Base-by-base conservation (phyloP, 1,140 invertebrate species). In the Leptopilina clavipes region DNA sequence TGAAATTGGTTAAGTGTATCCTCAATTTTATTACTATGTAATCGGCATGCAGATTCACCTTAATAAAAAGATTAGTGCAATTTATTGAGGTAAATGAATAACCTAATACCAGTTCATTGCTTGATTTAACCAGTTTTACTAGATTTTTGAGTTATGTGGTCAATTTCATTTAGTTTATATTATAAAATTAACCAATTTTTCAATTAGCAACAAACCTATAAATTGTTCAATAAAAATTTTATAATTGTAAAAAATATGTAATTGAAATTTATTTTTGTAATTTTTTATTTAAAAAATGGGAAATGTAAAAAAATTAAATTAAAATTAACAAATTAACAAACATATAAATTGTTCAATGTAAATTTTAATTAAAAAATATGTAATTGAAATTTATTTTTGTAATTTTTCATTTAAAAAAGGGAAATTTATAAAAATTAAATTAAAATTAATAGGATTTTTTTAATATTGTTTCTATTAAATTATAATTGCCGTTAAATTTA, bases 1-100 rank as follows among this genome's bases (percentile, higher is more conserved):
- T 65, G 25, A 7, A 65, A 65, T 65, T 65, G 59, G 59, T 31
- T 65, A 65, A 65, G 59, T 65, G 59, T 65, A 65, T 31, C 22
- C 25, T 65, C 59, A 65, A 65, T 65, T 65, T n/a, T 25, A 65
- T 31, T n/a, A 31, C 25, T 37, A 31, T 37, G 59, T 14, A 65
- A 65, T 65, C 6, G 48, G 48, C 48, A 65, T 65, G 59, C 22
- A 25, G 59, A 31, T 65, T 65, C 14, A 31, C 59, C 59, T 65
- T 65, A 65, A 65, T 31, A 10, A 14, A 65, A 65, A 65, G 59
- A 65, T 65, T 65, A 31, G 59, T 12, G 25, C 59, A 65, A 65
- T 54, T 54, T 54, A 54, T 52, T 52, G 48, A 52, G 48, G 48
- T 52, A 52, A 52, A 52, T 52, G 14, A 52, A n/a, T 52, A 52